Base-by-base conservation (phyloP, 2,113 vertebrate species). In the Cavia aperea region DNA sequence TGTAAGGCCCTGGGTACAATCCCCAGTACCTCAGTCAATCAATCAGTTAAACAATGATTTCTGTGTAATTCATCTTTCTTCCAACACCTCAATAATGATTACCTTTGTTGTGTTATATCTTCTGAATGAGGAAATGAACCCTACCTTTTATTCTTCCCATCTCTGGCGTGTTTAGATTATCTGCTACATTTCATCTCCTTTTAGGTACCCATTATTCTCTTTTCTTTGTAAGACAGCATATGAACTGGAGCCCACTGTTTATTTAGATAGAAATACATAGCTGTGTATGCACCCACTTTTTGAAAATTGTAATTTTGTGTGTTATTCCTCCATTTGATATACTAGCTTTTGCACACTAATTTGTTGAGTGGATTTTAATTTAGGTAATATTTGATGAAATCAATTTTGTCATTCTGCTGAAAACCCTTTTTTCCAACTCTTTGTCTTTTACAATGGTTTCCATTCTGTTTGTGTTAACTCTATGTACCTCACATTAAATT, bases 341-440 rank as follows among this genome's bases (percentile, higher is more conserved):
- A 23, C 23, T 46, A 6, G 2, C 31, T 60, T 31, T 63, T 54
- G 9, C 21, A 81, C 81, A 84, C 70, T 81, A 73, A 68, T 21
- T 46, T 81, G 1, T 39, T 84, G 7, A 31, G 10, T 88, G 13
- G 21, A 90, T 85, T 73, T 31, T 46, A 46, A 79, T 84, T 81
- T 81, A 92, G 46, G 81, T 31, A 65, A 77, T 58, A 9, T 60
- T 89, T 54, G 18, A 86, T 66, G 77, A 89, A 93, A 73, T 89
- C 9, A 73, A 1, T 73, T 12, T 16, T 19, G 85, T 54, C 2
- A 3, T 31, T 65, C n/a, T 90, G 43, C 0, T 58, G 19, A 29
- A 62, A 79, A 85, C 5, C 12, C 3, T 24, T 90, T 90, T 68
- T n/a, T 5, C 9, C 10, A 18, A 70, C 75, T 19, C 23, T 90